phyloP scores from a whole-genome alignment of 1,140 invertebrate genomes.

The Cyclargus thomasi region DNA sequence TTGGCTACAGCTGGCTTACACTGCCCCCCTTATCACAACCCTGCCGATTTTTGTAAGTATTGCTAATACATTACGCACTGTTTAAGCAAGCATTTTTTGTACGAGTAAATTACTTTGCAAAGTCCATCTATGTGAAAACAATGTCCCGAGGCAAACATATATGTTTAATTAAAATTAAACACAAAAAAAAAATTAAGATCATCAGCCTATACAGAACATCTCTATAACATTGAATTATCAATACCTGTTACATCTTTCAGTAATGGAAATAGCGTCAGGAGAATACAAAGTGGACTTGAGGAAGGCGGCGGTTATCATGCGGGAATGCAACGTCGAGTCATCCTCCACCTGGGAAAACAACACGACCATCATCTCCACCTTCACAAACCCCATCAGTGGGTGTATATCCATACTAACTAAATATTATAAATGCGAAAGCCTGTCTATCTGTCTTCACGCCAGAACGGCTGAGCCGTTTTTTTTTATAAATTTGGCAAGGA shows the following conservation, averaged over 20 bases:
- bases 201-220: too few relatives aligned
- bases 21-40: constrained; percentile 96
- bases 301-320: constrained; percentile 69
- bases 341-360: constrained; percentile 70
- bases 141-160: too few relatives aligned
- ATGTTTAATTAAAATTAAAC: too few relatives aligned
- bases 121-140: too few relatives aligned
- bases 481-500: too few relatives aligned
- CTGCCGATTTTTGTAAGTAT: constrained; percentile 92
- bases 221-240: too few relatives aligned
- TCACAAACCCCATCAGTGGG: constrained; percentile 48
- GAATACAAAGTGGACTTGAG: constrained; percentile 80
- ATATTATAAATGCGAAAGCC: neutral
- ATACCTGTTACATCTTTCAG: constrained; percentile 69
- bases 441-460: too few relatives aligned
- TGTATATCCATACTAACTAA: constrained; percentile 25
- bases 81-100: too few relatives aligned
- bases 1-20: constrained; percentile 83
- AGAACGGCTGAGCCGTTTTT: too few relatives aligned
- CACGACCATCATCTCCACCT: constrained; percentile 49
- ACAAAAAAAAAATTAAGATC: too few relatives aligned
- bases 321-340: constrained; percentile 44
- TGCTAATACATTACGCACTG: neutral
- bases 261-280: constrained; percentile 86
- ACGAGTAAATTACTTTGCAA: too few relatives aligned